These are phyloP conservation scores for Drosophila mauritiana DNA, from an alignment of 1,140 invertebrate species.

Conservation along the genomic window DNA sequence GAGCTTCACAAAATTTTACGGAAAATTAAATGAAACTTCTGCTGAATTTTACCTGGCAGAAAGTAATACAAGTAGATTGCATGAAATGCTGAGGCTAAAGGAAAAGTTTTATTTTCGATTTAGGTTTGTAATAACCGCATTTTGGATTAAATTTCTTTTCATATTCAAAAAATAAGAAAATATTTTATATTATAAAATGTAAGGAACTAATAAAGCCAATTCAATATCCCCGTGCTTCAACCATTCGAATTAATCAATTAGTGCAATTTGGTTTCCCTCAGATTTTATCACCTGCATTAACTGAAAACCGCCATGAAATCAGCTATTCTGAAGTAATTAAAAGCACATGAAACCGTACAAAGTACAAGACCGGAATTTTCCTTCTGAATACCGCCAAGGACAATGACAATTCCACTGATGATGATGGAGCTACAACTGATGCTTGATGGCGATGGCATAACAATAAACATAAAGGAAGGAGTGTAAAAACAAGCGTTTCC, in stretches of 20 bases:
- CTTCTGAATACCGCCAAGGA: slow-evolving; percentile 57
- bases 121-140: not conserved
- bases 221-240: not conserved
- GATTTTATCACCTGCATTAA: slow-evolving; percentile 22
- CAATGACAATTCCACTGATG: slow-evolving; percentile 51
- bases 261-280: slow-evolving; percentile 10
- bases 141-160: not conserved
- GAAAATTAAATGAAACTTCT: slow-evolving; percentile 33
- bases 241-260: slow-evolving; percentile 33
- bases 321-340: slow-evolving; percentile 58
- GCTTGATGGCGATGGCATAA: slow-evolving; percentile 67
- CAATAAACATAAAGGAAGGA: slow-evolving; percentile 70
- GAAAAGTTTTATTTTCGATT: slow-evolving; percentile 7
- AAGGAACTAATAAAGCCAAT: not conserved
- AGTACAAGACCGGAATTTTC: slow-evolving; percentile 29
- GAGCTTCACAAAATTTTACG: not conserved
- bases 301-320: slow-evolving; percentile 47
- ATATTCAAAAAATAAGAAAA: not conserved
- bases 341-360: slow-evolving; percentile 48
- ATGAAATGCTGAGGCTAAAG: no score
- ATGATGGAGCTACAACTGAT: slow-evolving; percentile 55
- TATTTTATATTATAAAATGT: not conserved
- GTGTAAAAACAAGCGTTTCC: slow-evolving; percentile 68
- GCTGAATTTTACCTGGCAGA: slow-evolving; percentile 35
- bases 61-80: not conserved